Evolutionary conservation across 2,888 invertebrate genomes (phyloP).

Genomic region (Dioctria linearis): DNA sequence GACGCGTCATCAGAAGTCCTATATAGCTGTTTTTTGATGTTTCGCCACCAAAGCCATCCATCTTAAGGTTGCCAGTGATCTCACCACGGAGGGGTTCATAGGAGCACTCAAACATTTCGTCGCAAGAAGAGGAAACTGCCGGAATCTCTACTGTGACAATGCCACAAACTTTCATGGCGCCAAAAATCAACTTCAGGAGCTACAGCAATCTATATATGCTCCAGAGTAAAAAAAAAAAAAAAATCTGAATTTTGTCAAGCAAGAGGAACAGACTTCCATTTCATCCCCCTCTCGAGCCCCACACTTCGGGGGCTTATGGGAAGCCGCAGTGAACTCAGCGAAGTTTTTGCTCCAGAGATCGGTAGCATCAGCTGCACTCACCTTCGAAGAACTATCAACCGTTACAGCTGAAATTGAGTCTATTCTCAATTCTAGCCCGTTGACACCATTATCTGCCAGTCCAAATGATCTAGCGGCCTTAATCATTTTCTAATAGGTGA

Average conservation of each 20-base stretch:
- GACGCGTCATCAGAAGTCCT: no score
- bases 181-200: neutral
- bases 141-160: conserved; percentile 14
- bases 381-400: no score
- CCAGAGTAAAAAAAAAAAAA: neutral
- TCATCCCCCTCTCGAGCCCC: no score
- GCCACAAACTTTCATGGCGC: conserved; percentile 33
- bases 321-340: neutral
- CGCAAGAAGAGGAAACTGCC: neutral
- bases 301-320: conserved; percentile 1
- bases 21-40: conserved; percentile 56
- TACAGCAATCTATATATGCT: no score
- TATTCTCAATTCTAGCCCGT: no score
- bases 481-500: no score
- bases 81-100: conserved; percentile 1
- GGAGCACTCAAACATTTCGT: conserved; percentile 11
- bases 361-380: no score
- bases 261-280: neutral
- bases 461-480: no score
- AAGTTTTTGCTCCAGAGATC: no score
- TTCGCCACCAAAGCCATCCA: conserved; percentile 57
- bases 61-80: conserved; percentile 47
- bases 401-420: no score
- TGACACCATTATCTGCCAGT: no score
- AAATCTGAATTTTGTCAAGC: neutral